Base-by-base conservation (phyloP, 1,140 invertebrate genomes). In the Drosophila willistoni region DNA sequence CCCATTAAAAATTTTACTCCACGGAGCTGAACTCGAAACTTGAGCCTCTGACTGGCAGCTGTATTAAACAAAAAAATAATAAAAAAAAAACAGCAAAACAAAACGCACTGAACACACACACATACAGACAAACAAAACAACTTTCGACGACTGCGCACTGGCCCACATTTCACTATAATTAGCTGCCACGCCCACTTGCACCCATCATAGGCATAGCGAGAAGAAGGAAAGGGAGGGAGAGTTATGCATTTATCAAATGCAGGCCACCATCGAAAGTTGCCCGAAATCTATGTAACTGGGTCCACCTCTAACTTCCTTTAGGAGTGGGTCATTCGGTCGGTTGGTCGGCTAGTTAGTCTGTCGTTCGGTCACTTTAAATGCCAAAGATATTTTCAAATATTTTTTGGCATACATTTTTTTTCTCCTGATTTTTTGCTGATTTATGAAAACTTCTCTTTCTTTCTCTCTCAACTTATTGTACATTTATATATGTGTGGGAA, bases 1-100 rank as follows among this genome's bases (percentile, higher is more conserved):
- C 86, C 84, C 80, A 89, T 89, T 89, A 89, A 89, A 89, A 89
- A 84, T 89, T 79, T 67, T 69, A 89, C 84, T 89, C 84, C 73
- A 89, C 71, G 62, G 84, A 89, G 77, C 81, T 81, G 81, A 89
- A 80, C 84, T 89, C 84, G 79, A 89, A 89, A 83, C 81, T 89
- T 87, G 77, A 74, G 80, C 77, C 71, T 83, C 80, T 54, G 79
- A 79, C 80, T 87, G 76, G 73, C 70, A 79, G 67, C 71, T 65
- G 36, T 65, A 62, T 66, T 57, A 51, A 36, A 65, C 51, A 54
- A 51, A 71, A 62, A 39, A 22, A 47, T 70, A 51, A 74, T 42
- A 67, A 7, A 14, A 44, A 33, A n/a, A n/a, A n/a, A n/a, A n/a
- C n/a, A n/a, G 41, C 25, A 36, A 10, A 29, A 51, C 47, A 65